Base-by-base conservation (phyloP, 2,113 vertebrate genomes). In the Rhynchomys soricoides region DNA sequence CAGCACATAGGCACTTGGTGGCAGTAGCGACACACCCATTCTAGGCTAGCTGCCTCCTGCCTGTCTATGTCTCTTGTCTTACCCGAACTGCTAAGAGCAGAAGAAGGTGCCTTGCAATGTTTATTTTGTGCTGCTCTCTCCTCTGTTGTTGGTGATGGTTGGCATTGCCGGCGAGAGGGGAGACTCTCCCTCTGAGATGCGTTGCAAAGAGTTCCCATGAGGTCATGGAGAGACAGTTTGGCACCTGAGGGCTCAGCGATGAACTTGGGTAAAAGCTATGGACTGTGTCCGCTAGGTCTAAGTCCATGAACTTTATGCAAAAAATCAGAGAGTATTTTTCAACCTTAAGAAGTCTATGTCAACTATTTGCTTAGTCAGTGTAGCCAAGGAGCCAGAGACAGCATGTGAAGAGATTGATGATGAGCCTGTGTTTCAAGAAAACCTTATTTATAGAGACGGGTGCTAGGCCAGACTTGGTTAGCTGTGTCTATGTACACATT, bases 1-100 rank as follows among this genome's bases (percentile, higher is more conserved):
- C 73, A 96, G 95, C 86, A 73, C 68, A 34, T 1, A 31, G 86
- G 40, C 98, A 98, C 97, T 62, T 96, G 98, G 85, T 96, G 98
- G 98, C 98, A 98, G 98, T 92, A 98, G 95, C 85, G 45, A 57
- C 34, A 81, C 74, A 59, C 17, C 6, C 17, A 75, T 52, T 3
- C 4, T 0, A 1, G 6, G 7, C 11, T 0, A 1, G 43, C 29
- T 1, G 6, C 37, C 17, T 21, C 12, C 21, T 1, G 12, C 17
- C 19, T 62, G 48, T 1, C 45, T 22, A 1, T 24, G 22, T 43
- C 22, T 59, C 55, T 31, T 62, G 81, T 40, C 81, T 62, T 11
- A 43, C 0, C 7, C 0, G 29, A 77, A 77, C 31, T 64, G 55
- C 6, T 11, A 5, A 48, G 17, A 71, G 48, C 1, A 16, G 19